Conservation (phyloP, 2,888 invertebrate species). For the Osedax fenrisi region DNA sequence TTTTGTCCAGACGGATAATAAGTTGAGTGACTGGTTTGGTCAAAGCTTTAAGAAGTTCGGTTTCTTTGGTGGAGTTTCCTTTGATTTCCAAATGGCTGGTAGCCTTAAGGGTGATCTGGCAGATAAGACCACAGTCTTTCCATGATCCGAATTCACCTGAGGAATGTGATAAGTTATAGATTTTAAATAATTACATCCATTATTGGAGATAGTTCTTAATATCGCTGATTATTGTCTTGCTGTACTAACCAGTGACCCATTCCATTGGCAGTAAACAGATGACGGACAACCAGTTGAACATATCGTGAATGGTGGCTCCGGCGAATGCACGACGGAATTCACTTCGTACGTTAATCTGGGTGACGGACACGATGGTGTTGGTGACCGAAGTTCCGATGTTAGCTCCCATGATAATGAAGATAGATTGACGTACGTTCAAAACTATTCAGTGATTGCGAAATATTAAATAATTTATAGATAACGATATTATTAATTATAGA, state of each 20-base stretch:
- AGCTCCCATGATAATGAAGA: slow-evolving; percentile 56
- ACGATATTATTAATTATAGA: neutral
- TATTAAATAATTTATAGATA: neutral
- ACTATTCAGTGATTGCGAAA: slow-evolving; percentile 37
- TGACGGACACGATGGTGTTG: slow-evolving; percentile 54
- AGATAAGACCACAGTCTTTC: slow-evolving; percentile 13
- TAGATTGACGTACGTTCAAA: slow-evolving; percentile 50
- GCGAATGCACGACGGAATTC: slow-evolving; percentile 54
- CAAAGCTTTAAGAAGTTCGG: slow-evolving; percentile 49
- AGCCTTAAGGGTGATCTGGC: neutral
- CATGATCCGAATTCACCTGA: slow-evolving; percentile 12
- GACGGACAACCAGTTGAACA: slow-evolving; percentile 55
- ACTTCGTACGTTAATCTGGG: slow-evolving; percentile 45
- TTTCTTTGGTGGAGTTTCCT: slow-evolving; percentile 36
- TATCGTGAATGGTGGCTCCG: slow-evolving; percentile 55
- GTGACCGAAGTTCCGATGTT: slow-evolving; percentile 56
- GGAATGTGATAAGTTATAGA: too few species aligned
- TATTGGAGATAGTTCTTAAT: too few species aligned
- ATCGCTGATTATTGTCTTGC: too few species aligned
- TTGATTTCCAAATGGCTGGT: neutral
- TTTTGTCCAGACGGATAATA: slow-evolving; percentile 43
- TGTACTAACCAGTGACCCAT: slow-evolving; percentile 44
- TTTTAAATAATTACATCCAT: too few species aligned
- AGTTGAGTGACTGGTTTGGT: slow-evolving; percentile 52
- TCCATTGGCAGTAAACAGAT: slow-evolving; percentile 53